phyloP scores from a whole-genome alignment of 1,140 invertebrate species.

The Riptortus pedestris region DNA sequence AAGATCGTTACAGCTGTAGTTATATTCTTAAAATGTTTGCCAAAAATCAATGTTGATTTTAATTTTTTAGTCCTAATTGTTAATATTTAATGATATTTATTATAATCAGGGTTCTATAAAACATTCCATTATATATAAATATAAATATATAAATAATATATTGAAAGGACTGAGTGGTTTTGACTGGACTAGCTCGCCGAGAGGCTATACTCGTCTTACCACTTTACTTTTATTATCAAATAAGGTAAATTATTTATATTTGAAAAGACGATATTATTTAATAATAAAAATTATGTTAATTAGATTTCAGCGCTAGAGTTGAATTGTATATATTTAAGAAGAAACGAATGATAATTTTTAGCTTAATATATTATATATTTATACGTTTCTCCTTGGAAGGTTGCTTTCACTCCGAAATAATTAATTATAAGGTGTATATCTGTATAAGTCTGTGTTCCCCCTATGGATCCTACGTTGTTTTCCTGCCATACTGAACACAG shows the following conservation, averaged over 20 bases:
- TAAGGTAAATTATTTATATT: slow-evolving; percentile 15
- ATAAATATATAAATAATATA: neutral
- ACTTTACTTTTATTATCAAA: slow-evolving; percentile 3
- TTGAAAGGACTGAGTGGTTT: slow-evolving; percentile 1
- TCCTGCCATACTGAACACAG: neutral
- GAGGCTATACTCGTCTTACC: neutral
- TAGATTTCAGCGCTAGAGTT: slow-evolving; percentile 2
- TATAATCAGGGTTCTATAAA: slow-evolving; percentile 27
- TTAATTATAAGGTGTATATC: neutral
- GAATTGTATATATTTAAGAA: slow-evolving; percentile 3
- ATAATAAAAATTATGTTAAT: neutral
- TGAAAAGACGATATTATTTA: slow-evolving; percentile 6
- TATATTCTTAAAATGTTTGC: slow-evolving; percentile 23
- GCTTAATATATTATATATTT: slow-evolving; percentile 10
- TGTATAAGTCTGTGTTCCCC: neutral
- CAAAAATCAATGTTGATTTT: slow-evolving; percentile 19
- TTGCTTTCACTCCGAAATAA: neutral
- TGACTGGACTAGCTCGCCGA: neutral
- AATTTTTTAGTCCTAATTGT: slow-evolving; percentile 21
- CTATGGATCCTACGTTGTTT: neutral
- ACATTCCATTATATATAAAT: slow-evolving; percentile 23
- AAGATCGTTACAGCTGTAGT: slow-evolving; percentile 22
- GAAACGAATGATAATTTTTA: neutral
- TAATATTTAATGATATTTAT: slow-evolving; percentile 24
- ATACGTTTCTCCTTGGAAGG: neutral